phyloP scores from a whole-genome alignment of 2,888 invertebrate species.

The Caenorhabditis virilis region DNA sequence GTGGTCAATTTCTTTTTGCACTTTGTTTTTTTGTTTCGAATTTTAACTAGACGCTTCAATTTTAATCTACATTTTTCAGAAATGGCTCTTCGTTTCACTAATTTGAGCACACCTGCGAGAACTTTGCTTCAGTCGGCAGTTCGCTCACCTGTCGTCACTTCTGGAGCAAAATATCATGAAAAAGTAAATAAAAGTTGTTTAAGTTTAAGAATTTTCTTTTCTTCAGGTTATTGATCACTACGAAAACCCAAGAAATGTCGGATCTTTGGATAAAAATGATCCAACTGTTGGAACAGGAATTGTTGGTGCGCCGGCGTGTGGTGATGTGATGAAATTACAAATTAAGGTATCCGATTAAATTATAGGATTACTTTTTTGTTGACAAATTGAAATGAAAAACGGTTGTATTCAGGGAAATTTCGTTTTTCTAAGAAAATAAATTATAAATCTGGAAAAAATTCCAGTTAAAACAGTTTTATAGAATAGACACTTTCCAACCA shows the following conservation, averaged over 20 bases:
- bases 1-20: no score
- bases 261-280: slow-evolving; percentile 92
- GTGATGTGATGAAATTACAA: slow-evolving; percentile 99
- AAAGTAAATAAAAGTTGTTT: slow-evolving; percentile 45
- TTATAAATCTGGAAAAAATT: no score
- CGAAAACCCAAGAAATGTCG: slow-evolving; percentile 98
- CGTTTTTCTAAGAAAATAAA: no score
- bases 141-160: not conserved
- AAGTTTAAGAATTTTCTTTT: not conserved
- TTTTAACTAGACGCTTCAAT: slow-evolving; percentile 1
- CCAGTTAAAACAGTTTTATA: no score
- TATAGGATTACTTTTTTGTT: no score
- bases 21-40: slow-evolving; percentile 1
- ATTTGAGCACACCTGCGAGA: slow-evolving; percentile 13
- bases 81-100: slow-evolving; percentile 22
- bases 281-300: slow-evolving; percentile 92
- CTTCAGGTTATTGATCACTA: slow-evolving; percentile 93
- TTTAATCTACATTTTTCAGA: slow-evolving; percentile 1
- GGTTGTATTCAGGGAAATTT: no score
- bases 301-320: slow-evolving; percentile 98
- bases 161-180: slow-evolving; percentile 56
- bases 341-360: no score
- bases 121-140: slow-evolving; percentile 6
- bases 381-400: no score
- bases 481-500: no score